A percentile compares a stretch with the other conserved stretches of the same genome.
These are phyloP conservation scores for Diarsia mendica DNA, from an alignment of 2,888 invertebrate species.

Conservation along the genomic window DNA sequence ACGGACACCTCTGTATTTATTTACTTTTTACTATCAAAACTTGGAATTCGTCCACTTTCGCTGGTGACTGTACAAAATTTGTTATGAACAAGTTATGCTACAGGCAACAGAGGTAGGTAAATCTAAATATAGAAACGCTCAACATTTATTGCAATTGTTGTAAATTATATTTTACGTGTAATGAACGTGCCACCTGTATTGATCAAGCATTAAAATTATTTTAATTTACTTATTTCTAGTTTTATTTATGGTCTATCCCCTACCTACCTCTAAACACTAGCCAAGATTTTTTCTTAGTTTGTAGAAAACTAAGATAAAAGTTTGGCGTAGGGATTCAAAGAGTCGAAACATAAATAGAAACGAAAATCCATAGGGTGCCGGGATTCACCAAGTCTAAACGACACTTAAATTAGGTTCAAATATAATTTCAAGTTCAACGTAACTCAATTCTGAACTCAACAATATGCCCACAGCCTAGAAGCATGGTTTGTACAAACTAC, in stretches of 20 bases:
- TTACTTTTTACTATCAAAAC: too few species aligned
- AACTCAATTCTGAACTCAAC: not conserved
- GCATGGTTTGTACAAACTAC: not conserved
- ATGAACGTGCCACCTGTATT: not conserved
- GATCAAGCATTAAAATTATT: constrained; percentile 16
- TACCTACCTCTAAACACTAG: too few species aligned
- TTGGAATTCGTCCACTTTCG: not conserved
- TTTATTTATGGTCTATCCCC: constrained; percentile 1
- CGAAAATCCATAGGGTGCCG: not conserved
- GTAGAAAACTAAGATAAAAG: not conserved
- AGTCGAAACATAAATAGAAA: too few species aligned
- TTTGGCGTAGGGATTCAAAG: too few species aligned
- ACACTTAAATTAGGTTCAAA: not conserved
- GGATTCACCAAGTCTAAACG: not conserved
- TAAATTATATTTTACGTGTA: not conserved
- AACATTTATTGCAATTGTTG: not conserved
- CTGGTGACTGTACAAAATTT: not conserved
- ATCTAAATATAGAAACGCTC: not conserved
- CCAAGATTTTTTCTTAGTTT: too few species aligned
- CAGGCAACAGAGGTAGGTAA: too few species aligned
- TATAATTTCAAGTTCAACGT: too few species aligned
- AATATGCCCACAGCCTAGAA: not conserved
- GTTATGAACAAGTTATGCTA: not conserved
- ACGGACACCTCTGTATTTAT: too few species aligned
- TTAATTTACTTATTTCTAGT: not conserved